These are phyloP conservation scores for Drepanosiphum platanoidis DNA, from an alignment of 2,888 invertebrate genomes.

Conservation along the genomic window DNA sequence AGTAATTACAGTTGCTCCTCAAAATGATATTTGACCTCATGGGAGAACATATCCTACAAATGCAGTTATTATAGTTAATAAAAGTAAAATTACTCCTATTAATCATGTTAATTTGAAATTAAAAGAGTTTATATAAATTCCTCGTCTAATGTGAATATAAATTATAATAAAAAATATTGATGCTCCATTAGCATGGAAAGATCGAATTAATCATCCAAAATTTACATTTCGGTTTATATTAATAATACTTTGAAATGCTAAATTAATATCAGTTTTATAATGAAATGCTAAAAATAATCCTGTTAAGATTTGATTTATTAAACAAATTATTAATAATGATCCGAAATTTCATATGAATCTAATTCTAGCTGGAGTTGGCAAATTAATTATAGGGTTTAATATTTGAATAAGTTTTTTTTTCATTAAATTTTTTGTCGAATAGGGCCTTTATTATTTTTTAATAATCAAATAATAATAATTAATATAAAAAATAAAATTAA, in stretches of 20 bases:
- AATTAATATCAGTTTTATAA: slow-evolving; percentile 18
- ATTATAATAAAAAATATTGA: slow-evolving; percentile 77
- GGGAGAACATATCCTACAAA: slow-evolving; percentile 83
- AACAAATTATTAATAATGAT: slow-evolving; percentile 6
- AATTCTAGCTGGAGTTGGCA: slow-evolving; percentile 9
- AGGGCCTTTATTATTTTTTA: slow-evolving; percentile 23
- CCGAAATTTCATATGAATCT: slow-evolving; percentile 29
- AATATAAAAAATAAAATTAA: slow-evolving; percentile 27
- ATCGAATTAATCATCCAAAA: slow-evolving; percentile 69
- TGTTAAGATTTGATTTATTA: slow-evolving; percentile 35
- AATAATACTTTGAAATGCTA: slow-evolving; percentile 29
- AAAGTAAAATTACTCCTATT: slow-evolving; percentile 74
- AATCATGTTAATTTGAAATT: slow-evolving; percentile 69
- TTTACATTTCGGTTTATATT: slow-evolving; percentile 23
- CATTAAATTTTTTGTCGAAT: slow-evolving; percentile 14
- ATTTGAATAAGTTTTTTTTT: slow-evolving; percentile 15
- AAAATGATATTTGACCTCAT: slow-evolving; percentile 85
- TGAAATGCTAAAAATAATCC: slow-evolving; percentile 40
- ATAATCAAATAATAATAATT: slow-evolving; percentile 34
- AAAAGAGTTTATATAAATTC: slow-evolving; percentile 1
- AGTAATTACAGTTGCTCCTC: slow-evolving; percentile 83
- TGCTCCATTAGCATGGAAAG: slow-evolving; percentile 77
- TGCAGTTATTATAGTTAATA: slow-evolving; percentile 77
- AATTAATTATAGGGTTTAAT: slow-evolving; percentile 3
- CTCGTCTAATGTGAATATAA: slow-evolving; percentile 67